Percentiles rank a stretch among this genome's conserved stretches.
These are phyloP conservation scores for Disparrhopalites patrizii DNA, from an alignment of 2,888 invertebrate genomes.

Conservation along the genomic window DNA sequence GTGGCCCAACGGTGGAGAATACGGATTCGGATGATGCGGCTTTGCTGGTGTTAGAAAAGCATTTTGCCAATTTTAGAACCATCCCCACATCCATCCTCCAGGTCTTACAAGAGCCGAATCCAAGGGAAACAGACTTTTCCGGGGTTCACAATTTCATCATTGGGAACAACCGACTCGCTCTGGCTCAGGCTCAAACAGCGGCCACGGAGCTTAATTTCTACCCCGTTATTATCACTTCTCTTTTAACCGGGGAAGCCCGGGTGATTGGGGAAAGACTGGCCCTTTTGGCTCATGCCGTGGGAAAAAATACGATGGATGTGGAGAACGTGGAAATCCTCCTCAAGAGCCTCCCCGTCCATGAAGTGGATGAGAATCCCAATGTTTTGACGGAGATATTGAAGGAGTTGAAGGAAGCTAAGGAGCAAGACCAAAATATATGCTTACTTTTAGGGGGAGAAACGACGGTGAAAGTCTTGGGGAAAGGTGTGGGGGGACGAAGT, in stretches of 20 bases:
- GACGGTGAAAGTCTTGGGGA: slow-evolving; percentile 72
- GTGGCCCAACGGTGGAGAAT: slow-evolving; percentile 81
- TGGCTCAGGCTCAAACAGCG: slow-evolving; percentile 59
- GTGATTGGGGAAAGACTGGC: slow-evolving; percentile 61
- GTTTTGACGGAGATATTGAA: not conserved
- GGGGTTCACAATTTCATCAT: slow-evolving; percentile 66
- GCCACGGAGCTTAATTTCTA: slow-evolving; percentile 58
- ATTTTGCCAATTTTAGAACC: not conserved
- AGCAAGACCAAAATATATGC: slow-evolving; percentile 57
- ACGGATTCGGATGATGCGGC: slow-evolving; percentile 59
- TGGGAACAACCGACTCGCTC: slow-evolving; percentile 68
- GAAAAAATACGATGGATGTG: not conserved
- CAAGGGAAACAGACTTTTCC: not conserved
- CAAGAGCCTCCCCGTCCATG: too few species aligned
- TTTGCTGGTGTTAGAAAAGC: slow-evolving; percentile 21
- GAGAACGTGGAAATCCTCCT: too few species aligned
- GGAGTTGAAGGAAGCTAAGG: not conserved
- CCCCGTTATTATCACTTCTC: slow-evolving; percentile 64
- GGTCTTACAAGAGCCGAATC: not conserved
- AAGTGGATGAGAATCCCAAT: too few species aligned
- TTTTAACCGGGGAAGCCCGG: slow-evolving; percentile 67
- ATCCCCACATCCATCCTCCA: not conserved
- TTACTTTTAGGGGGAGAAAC: slow-evolving; percentile 87
- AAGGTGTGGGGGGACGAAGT: slow-evolving; percentile 87
- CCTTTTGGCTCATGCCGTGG: slow-evolving; percentile 47